Evolutionary conservation across 2,888 invertebrate genomes (phyloP), one percentile per base, ranked within the genome.

Genomic region (Heliconius erato): DNA sequence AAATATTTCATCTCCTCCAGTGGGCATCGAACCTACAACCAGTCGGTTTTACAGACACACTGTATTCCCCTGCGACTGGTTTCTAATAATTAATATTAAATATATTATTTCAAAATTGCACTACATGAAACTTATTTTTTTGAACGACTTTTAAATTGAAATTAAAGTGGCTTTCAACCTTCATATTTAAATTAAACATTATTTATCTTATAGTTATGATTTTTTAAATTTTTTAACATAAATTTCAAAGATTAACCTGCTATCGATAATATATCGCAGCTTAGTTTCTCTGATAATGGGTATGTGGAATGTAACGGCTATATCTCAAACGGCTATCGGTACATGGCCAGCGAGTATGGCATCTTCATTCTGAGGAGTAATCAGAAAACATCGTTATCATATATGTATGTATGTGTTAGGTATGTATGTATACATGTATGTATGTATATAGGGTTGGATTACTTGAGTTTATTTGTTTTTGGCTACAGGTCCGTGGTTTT

Each of bases 301-400:
- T 40, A 76, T 76, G 76, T 76, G 76, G 76, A 63, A 76, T 76
- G 76, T 76, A 63, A 63, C 35, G 2, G 63, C 40, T 63, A 81
- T 79, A 83, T 67, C 74, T 78, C 59, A 54, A 77, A 44, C 67
- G 16, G 77, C 54, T 81, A 81, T 81, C 76, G 76, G 28, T 76
- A 81, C 71, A 59, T 54, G 69, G 28, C 71, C 76, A 72, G 65
- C 49, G 44, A 44, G 76, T 65, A 81, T 32, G 77, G 83, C 82
- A 82, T 79, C 82, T 82, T 79, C 79, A 82, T 83, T 63, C 79
- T 77, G 40, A 79, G 78, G 63, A 72, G 74, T 74, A 69, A 79
- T 72, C 79, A 74, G 74, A 76, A 77, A 76, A 69, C 71, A 77
- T 78, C 77, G 49, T 63, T 81, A 28, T 26, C 32, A 23, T 59